Evolutionary conservation across 2,888 invertebrate species (phyloP).

Genomic region (Leptothorax acervorum): DNA sequence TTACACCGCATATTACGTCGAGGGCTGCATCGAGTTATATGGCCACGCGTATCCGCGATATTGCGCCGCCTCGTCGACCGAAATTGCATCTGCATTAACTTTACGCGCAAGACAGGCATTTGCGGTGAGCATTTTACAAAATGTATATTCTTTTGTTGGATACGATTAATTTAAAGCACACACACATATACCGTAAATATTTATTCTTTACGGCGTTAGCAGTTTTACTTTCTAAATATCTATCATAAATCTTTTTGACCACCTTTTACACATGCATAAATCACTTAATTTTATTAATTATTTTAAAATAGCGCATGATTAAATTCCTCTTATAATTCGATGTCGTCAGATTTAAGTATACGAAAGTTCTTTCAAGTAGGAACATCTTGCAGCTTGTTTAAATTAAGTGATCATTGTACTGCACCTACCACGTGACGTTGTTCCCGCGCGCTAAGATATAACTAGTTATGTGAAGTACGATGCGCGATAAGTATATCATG

Average conservation of each 20-base stretch:
- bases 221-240: not conserved
- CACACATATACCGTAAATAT: not conserved
- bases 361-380: not conserved
- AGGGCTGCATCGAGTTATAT: slow-evolving; percentile 16
- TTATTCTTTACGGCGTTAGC: not conserved
- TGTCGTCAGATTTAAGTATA: not conserved
- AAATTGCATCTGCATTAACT: slow-evolving; percentile 40
- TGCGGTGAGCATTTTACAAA: not conserved
- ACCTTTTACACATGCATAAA: not conserved
- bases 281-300: not conserved
- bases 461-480: slow-evolving; percentile 41
- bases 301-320: not conserved
- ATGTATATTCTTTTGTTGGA: not conserved
- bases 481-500: slow-evolving; percentile 29
- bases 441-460: slow-evolving; percentile 36
- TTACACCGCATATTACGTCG: slow-evolving; percentile 52
- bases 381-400: not conserved
- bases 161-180: not conserved
- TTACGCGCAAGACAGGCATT: not conserved
- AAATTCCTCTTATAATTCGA: not conserved
- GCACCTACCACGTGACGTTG: not conserved
- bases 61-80: not conserved
- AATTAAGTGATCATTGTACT: slow-evolving; percentile 10
- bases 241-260: not conserved
- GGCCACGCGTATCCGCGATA: slow-evolving; percentile 23